phyloP scores from a whole-genome alignment of 1,140 invertebrate species.

The Anadara kagoshimensis region DNA sequence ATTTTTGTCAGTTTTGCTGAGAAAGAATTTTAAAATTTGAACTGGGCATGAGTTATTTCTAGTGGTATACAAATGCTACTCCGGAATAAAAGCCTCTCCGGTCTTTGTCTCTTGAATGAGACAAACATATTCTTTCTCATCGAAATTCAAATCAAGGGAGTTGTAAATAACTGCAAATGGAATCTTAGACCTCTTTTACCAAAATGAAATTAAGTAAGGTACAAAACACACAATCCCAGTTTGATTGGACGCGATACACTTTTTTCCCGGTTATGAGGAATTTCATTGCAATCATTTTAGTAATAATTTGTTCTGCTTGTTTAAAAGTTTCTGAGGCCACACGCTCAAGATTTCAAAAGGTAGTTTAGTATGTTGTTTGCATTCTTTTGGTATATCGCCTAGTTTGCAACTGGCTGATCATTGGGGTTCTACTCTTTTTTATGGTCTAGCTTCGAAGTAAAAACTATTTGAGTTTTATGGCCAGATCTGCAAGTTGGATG shows the following conservation, averaged over 20 bases:
- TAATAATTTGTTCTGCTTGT: slow-evolving; percentile 1
- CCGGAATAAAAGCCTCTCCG: neutral
- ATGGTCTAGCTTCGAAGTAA: slow-evolving; percentile 15
- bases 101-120: neutral
- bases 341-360: slow-evolving; percentile 4
- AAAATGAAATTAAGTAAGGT: slow-evolving; percentile 4
- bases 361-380: slow-evolving; percentile 8
- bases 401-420: neutral
- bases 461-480: slow-evolving; percentile 4
- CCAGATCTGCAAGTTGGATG: neutral
- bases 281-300: slow-evolving; percentile 4
- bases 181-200: slow-evolving; percentile 8
- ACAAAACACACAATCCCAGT: slow-evolving; percentile 15
- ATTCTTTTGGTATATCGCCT: slow-evolving; percentile 6
- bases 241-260: neutral
- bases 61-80: slow-evolving; percentile 13
- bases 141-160: slow-evolving; percentile 1
- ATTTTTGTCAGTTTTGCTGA: slow-evolving; percentile 7
- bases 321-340: neutral
- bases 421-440: neutral
- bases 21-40: slow-evolving; percentile 16
- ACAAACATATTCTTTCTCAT: slow-evolving; percentile 19
- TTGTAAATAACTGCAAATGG: neutral
- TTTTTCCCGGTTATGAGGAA: neutral
- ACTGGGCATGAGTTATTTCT: slow-evolving; percentile 8